Conservation (phyloP, 2,113 vertebrate genomes). For the Plecturocebus donacophilus region DNA sequence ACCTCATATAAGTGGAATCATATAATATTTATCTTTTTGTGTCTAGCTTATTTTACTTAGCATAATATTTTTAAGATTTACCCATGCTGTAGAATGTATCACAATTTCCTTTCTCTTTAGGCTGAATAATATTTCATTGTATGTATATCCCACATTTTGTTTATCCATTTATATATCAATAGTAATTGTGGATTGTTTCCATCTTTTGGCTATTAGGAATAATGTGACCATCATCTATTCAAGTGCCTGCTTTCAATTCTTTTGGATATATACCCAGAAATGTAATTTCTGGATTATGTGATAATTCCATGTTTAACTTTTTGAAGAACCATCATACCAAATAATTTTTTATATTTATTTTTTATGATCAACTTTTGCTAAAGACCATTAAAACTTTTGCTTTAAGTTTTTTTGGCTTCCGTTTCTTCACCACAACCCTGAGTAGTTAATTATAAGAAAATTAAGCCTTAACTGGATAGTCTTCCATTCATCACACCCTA, state of each 20-base stretch:
- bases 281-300: neutral
- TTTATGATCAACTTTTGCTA: conserved; percentile 26
- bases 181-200: neutral
- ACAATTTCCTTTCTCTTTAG: neutral
- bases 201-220: neutral
- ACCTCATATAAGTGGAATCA: neutral
- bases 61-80: neutral
- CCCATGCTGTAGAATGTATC: neutral
- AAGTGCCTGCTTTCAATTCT: neutral
- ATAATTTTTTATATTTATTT: conserved; percentile 19
- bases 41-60: neutral
- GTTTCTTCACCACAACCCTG: neutral
- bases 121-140: neutral
- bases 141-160: neutral
- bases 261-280: neutral
- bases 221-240: neutral
- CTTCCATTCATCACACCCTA: neutral
- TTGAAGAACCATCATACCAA: neutral
- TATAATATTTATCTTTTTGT: neutral
- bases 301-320: neutral
- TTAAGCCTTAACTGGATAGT: neutral
- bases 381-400: neutral
- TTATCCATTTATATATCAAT: neutral
- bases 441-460: neutral
- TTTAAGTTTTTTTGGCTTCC: conserved; percentile 1